Base-by-base conservation (phyloP, 2,797 vertebrate genomes). In the Etheostoma perlongum region DNA sequence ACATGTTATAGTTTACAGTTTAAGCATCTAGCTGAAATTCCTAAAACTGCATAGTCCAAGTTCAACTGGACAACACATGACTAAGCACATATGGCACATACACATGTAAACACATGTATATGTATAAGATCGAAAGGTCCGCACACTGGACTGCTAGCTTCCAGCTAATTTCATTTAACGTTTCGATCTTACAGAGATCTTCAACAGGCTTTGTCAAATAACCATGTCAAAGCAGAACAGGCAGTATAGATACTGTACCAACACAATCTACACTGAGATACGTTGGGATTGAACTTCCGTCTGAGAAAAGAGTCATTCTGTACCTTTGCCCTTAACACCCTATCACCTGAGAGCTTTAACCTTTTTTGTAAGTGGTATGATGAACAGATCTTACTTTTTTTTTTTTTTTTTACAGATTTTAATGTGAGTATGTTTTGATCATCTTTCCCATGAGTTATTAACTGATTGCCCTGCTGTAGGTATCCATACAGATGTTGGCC, bases 1-100 rank as follows among this genome's bases (percentile, higher is more conserved):
- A 33, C 33, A 23, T 23, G 19, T 61, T 48, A 8, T 19, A 47
- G 52, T 88, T 83, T 21, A 73, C 67, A 47, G 36, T 79, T 76
- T 40, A 72, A 59, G 58, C 23, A 42, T 70, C 80, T 58, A 62
- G 53, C 46, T 69, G 44, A 15, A 9, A 14, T 72, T 83, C 23
- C n/a, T 36, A 68, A 19, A 51, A 36, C 19, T 57, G 44, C 3
- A 30, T 14, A 30, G 11, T 57, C 44, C 40, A 49, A 58, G 58
- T 77, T 72, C 63, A 72, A 36, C 57, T 51, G 8, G 53, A 78
- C 47, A 44, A 49, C 12, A 57, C 36, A 59, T 15, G 14, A 12
- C 40, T 18, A 61, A 23, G 57, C 60, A 67, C 42, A 66, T 33
- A 44, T 52, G 8, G 4, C 12, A 44, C 10, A 25, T n/a, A 9